These are phyloP conservation scores for Drosophila equinoxialis DNA, from an alignment of 1,140 invertebrate genomes.

Conservation along the genomic window DNA sequence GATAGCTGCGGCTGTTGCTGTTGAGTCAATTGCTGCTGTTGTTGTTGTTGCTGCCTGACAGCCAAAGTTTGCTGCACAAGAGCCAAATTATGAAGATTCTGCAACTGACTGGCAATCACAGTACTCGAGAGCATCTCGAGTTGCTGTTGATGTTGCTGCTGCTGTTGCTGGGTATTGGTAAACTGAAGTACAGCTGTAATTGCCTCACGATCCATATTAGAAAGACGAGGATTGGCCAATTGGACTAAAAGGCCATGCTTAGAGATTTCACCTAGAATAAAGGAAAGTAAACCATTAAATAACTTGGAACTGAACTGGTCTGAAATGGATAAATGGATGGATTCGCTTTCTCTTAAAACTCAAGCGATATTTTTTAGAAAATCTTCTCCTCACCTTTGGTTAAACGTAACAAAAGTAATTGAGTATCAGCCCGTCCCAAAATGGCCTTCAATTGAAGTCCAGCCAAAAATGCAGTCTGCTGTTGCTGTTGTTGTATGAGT, in stretches of 20 bases:
- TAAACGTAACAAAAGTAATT: slow-evolving; percentile 66
- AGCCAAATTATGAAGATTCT: slow-evolving; percentile 76
- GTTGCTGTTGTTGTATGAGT: slow-evolving; percentile 72
- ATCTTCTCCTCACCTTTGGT: slow-evolving; percentile 63
- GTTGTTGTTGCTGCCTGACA: slow-evolving; percentile 57
- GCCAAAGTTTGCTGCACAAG: slow-evolving; percentile 74
- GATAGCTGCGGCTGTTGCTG: slow-evolving; percentile 52
- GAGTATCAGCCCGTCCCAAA: slow-evolving; percentile 71
- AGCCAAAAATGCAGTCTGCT: slow-evolving; percentile 75
- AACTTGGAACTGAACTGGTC: background rate
- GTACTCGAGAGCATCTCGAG: slow-evolving; percentile 76
- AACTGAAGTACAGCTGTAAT: slow-evolving; percentile 79
- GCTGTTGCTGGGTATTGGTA: slow-evolving; percentile 77
- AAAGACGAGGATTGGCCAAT: slow-evolving; percentile 71
- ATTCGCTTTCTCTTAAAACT: too few relatives aligned
- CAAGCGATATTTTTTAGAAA: background rate
- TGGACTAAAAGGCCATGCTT: slow-evolving; percentile 77
- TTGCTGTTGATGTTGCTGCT: slow-evolving; percentile 72
- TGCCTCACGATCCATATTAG: slow-evolving; percentile 73
- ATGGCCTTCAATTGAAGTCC: slow-evolving; percentile 76
- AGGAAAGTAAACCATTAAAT: too few relatives aligned
- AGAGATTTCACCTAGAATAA: slow-evolving; percentile 69
- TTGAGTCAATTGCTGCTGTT: slow-evolving; percentile 44
- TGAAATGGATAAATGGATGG: too few relatives aligned
- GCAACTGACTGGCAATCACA: slow-evolving; percentile 73